Evolutionary conservation across 2,113 vertebrate genomes (phyloP).

Genomic region (Leptobrachium ailaonicum): DNA sequence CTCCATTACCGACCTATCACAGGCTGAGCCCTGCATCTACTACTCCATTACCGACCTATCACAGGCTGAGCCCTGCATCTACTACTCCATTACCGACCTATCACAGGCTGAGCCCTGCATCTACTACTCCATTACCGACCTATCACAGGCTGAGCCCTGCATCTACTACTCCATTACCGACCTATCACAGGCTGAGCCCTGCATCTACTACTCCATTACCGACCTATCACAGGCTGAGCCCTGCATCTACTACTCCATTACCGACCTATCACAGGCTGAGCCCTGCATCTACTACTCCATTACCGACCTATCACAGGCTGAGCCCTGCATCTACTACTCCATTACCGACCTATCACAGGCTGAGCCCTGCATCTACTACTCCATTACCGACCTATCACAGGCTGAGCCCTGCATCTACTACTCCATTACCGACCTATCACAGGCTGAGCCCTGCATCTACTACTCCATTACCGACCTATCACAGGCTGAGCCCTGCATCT

Average conservation of each 20-base stretch:
- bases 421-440: background rate
- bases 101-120: too few relatives aligned
- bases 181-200: conserved; percentile 4
- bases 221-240: conserved; percentile 4
- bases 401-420: too few relatives aligned
- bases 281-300: too few relatives aligned
- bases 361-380: too few relatives aligned
- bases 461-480: background rate
- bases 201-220: background rate
- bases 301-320: conserved; percentile 3
- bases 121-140: background rate
- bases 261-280: conserved; percentile 7
- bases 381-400: background rate
- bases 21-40: too few relatives aligned
- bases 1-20: background rate
- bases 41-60: background rate
- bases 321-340: too few relatives aligned
- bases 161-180: background rate
- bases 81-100: background rate
- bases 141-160: too few relatives aligned
- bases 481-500: too few relatives aligned
- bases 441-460: too few relatives aligned
- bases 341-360: background rate
- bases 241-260: too few relatives aligned
- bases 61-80: too few relatives aligned